phyloP scores from a whole-genome alignment of 2,797 vertebrate genomes.

The Esox lucius region DNA sequence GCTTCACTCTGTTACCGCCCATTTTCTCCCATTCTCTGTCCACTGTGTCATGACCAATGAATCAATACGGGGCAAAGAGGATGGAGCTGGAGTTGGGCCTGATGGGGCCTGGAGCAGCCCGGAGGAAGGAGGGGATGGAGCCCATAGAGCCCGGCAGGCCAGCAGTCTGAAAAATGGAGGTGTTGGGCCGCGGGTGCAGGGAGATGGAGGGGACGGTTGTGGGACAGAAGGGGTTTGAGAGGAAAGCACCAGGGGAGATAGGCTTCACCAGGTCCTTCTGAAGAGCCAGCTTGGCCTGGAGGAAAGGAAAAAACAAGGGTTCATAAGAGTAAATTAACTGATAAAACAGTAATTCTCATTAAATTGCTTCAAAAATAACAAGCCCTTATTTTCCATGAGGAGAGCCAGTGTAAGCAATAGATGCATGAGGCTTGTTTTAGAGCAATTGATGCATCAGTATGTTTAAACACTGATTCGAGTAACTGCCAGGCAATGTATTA shows the following conservation, averaged over 20 bases:
- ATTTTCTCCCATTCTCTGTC: neutral
- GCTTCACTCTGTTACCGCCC: neutral
- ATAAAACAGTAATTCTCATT: neutral
- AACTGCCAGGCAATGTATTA: neutral
- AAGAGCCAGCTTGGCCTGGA: slow-evolving; percentile 85
- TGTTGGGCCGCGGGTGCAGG: slow-evolving; percentile 77
- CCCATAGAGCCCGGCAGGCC: slow-evolving; percentile 58
- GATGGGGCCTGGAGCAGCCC: slow-evolving; percentile 88
- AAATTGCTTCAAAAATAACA: neutral
- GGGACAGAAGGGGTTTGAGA: neutral
- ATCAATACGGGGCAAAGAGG: slow-evolving; percentile 89
- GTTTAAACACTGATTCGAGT: neutral
- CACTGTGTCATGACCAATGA: neutral
- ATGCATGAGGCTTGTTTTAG: neutral
- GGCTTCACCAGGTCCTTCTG: slow-evolving; percentile 88
- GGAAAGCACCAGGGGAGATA: slow-evolving; percentile 65
- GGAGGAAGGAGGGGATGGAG: slow-evolving; percentile 78
- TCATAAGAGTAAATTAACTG: neutral
- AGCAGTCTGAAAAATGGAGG: slow-evolving; percentile 84
- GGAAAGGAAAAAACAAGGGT: slow-evolving; percentile 5
- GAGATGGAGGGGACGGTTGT: slow-evolving; percentile 64
- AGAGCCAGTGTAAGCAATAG: too few relatives aligned
- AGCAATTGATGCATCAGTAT: neutral
- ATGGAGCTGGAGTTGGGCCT: slow-evolving; percentile 85
- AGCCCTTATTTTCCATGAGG: neutral